A percentile compares a stretch with the other conserved stretches of the same genome.
Conservation (phyloP, 2,797 vertebrate genomes). For the Clarias platycephalus region DNA sequence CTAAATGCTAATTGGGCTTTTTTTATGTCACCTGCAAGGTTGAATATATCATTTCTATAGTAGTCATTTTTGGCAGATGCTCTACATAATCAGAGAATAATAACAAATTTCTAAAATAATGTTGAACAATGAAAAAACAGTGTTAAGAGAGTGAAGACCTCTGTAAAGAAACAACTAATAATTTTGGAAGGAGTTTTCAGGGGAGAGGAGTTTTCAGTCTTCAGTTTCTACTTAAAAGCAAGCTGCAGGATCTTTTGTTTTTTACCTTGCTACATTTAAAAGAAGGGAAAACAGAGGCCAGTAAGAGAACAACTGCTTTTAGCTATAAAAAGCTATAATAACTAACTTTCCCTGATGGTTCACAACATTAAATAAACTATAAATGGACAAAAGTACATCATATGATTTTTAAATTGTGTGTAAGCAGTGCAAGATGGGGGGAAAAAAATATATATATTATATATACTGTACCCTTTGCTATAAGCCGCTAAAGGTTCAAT, state of each 20-base stretch:
- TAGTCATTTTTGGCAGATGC: not conserved
- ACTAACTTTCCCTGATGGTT: not conserved
- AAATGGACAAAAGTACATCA: not conserved
- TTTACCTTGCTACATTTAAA: not conserved
- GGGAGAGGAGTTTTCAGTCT: not conserved
- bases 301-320: not conserved
- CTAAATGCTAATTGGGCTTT: not conserved
- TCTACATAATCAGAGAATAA: not conserved
- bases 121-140: no score
- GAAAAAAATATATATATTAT: no score
- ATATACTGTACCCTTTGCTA: not conserved
- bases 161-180: not conserved
- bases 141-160: no score
- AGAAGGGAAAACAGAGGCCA: not conserved
- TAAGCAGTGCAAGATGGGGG: not conserved
- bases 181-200: not conserved
- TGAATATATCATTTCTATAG: not conserved
- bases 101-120: not conserved
- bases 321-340: not conserved
- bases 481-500: not conserved
- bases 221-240: not conserved
- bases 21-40: not conserved
- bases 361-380: not conserved
- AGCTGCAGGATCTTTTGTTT: not conserved
- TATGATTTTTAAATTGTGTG: not conserved